Evolutionary conservation across 2,797 vertebrate species (phyloP).

Genomic region (Trichosurus vulpecula): DNA sequence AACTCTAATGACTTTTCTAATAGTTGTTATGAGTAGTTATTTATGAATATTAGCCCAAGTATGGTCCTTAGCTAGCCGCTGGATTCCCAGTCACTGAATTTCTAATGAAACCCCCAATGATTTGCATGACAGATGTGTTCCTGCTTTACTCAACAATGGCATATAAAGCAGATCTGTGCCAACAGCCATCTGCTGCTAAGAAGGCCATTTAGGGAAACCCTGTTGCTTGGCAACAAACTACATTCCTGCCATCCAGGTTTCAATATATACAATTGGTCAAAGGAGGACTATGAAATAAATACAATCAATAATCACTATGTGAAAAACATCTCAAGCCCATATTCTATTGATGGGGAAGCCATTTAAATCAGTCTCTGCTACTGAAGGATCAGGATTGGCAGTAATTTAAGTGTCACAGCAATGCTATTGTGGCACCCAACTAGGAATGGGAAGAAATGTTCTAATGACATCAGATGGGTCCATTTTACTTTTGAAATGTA

Average conservation of each 20-base stretch:
- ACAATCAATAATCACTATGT: constrained; percentile 13
- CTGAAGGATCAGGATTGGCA: not conserved
- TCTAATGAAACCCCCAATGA: constrained; percentile 27
- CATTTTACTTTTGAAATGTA: constrained; percentile 8
- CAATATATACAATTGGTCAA: not conserved
- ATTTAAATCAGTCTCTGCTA: constrained; percentile 40
- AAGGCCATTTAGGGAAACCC: constrained; percentile 22
- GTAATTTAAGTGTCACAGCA: constrained; percentile 9
- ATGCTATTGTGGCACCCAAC: not conserved
- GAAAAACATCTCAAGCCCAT: not conserved
- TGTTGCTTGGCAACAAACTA: constrained; percentile 68
- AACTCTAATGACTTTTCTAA: constrained; percentile 44
- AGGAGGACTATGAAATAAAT: constrained; percentile 35
- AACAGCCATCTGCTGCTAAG: constrained; percentile 25
- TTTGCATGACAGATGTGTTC: constrained; percentile 13
- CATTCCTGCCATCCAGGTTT: constrained; percentile 29
- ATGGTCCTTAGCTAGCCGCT: not conserved
- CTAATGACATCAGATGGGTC: not conserved
- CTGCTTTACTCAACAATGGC: not conserved
- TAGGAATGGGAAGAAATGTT: constrained; percentile 5
- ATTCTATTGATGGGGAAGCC: constrained; percentile 4
- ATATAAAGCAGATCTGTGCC: constrained; percentile 1
- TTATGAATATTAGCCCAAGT: not conserved
- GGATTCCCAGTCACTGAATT: constrained; percentile 9
- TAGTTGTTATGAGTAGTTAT: not conserved